Percentiles rank a stretch among this genome's conserved stretches.
Evolutionary conservation across 2,888 invertebrate species (phyloP).

Genomic region (Cabera pusaria): DNA sequence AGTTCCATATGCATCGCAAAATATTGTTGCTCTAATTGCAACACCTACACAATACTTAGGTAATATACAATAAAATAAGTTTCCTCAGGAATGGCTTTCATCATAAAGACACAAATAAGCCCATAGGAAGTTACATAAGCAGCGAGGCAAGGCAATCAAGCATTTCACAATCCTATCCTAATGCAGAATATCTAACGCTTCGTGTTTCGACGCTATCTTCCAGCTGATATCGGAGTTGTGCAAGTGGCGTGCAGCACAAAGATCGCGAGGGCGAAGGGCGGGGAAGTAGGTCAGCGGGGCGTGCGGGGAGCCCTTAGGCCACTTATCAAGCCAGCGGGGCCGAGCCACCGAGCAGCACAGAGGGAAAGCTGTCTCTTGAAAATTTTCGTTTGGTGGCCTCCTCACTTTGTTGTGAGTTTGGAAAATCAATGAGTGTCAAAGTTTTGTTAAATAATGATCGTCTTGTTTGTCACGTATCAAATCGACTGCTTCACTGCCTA

Average conservation of each 20-base stretch:
- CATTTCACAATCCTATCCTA: constrained; percentile 47
- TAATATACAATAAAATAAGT: no score
- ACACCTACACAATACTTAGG: no score
- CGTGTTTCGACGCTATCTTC: constrained; percentile 63
- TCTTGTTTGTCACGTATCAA: constrained; percentile 15
- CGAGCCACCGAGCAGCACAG: constrained; percentile 47
- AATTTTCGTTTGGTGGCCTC: constrained; percentile 57
- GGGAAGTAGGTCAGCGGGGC: constrained; percentile 60
- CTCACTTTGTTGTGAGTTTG: constrained; percentile 32
- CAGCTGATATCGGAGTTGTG: constrained; percentile 79
- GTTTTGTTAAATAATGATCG: constrained; percentile 17
- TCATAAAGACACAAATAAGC: constrained; percentile 11
- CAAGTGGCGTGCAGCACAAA: constrained; percentile 77
- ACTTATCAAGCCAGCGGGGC: constrained; percentile 70
- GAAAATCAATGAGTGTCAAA: constrained; percentile 30
- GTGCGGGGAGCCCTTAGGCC: constrained; percentile 76
- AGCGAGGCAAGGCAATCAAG: constrained; percentile 18
- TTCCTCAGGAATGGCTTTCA: neutral
- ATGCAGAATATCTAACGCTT: constrained; percentile 48
- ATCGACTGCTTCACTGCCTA: no score
- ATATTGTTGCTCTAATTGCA: no score
- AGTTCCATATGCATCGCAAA: no score
- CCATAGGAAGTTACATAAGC: constrained; percentile 32
- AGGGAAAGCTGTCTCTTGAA: constrained; percentile 74
- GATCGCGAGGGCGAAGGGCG: constrained; percentile 73